A percentile compares a stretch with the other conserved stretches of the same genome.
These are phyloP conservation scores for Euclidia mi DNA, from an alignment of 2,888 invertebrate species.

Conservation along the genomic window DNA sequence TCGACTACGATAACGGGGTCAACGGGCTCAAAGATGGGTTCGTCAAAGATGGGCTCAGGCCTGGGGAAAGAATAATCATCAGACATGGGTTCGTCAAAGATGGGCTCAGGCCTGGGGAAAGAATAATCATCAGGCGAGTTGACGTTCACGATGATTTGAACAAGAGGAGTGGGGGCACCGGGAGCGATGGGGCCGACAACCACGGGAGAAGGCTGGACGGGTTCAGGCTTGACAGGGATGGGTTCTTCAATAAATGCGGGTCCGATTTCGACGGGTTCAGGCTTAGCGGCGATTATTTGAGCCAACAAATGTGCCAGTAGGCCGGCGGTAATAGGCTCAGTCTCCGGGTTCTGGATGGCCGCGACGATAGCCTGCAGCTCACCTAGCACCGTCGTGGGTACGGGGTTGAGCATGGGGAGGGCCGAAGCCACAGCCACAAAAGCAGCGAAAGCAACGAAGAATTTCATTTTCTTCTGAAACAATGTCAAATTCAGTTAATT, in stretches of 20 bases:
- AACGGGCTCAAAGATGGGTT: no score
- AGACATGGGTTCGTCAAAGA: no score
- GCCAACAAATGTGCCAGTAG: conserved; percentile 63
- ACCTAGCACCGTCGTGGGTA: conserved; percentile 26
- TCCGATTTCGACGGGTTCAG: conserved; percentile 21
- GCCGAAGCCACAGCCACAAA: conserved; percentile 68
- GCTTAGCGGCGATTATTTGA: conserved; percentile 35
- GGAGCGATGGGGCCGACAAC: conserved; percentile 29
- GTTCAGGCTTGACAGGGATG: conserved; percentile 22
- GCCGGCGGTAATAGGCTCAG: conserved; percentile 70
- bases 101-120: no score
- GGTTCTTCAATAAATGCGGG: conserved; percentile 27
- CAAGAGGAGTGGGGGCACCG: conserved; percentile 45
- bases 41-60: no score
- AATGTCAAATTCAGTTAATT: no score
- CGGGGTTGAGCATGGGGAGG: conserved; percentile 55
- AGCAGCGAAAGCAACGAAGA: conserved; percentile 69
- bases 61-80: no score
- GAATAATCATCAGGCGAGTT: conserved; percentile 19
- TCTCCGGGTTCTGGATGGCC: conserved; percentile 73
- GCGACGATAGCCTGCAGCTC: conserved; percentile 64
- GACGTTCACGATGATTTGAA: conserved; percentile 70
- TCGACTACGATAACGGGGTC: no score
- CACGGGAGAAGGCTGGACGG: conserved; percentile 24
- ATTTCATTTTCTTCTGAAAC: conserved; percentile 77